Evolutionary conservation across 2,113 vertebrate genomes (phyloP).

Genomic region (Rhinoderma darwinii): DNA sequence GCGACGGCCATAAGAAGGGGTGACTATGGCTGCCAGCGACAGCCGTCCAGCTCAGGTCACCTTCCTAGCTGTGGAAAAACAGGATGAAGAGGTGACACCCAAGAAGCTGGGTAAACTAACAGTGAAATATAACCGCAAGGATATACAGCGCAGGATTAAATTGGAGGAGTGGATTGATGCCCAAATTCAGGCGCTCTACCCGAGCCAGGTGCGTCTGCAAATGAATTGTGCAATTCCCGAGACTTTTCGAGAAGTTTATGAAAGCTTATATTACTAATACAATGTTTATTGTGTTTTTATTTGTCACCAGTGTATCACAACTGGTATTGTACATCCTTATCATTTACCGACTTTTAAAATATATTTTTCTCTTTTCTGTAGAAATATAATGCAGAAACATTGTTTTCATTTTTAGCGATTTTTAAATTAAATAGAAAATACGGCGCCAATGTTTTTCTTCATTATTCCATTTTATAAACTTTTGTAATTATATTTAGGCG

Average conservation of each 20-base stretch:
- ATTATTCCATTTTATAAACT: too few species aligned
- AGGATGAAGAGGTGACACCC: slow-evolving; percentile 72
- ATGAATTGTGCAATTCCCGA: not conserved
- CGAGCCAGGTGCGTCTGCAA: slow-evolving; percentile 82
- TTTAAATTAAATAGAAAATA: too few species aligned
- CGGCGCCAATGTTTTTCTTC: too few species aligned
- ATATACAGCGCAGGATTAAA: slow-evolving; percentile 92
- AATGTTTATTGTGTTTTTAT: too few species aligned
- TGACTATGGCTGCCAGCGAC: slow-evolving; percentile 80
- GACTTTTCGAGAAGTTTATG: not conserved
- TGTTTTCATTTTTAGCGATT: too few species aligned
- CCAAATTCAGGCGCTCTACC: slow-evolving; percentile 91
- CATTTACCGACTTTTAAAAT: too few species aligned
- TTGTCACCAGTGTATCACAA: too few species aligned
- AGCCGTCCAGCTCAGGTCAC: slow-evolving; percentile 83
- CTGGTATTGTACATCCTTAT: too few species aligned
- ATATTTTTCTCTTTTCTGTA: too few species aligned
- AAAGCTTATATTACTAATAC: not conserved
- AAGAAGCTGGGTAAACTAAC: slow-evolving; percentile 91
- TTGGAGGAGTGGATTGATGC: slow-evolving; percentile 93
- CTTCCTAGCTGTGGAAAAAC: slow-evolving; percentile 80
- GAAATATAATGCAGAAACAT: too few species aligned
- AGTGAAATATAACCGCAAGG: slow-evolving; percentile 92
- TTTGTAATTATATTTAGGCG: too few species aligned
- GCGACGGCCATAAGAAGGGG: not conserved